Base-by-base conservation (phyloP, 2,113 vertebrate genomes). In the Myocastor coypus region DNA sequence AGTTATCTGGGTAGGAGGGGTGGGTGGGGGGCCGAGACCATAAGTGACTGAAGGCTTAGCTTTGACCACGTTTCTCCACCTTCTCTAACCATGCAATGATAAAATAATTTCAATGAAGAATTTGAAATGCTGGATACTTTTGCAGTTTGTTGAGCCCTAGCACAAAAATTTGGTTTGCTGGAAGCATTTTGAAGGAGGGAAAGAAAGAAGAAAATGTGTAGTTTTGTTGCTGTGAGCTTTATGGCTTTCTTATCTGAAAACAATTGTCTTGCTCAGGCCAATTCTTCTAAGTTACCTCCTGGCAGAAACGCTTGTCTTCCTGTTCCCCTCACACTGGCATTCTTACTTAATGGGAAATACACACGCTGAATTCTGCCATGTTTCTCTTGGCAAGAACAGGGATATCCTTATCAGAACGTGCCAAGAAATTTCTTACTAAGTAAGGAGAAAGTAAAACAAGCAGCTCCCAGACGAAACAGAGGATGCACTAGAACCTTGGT, bases 361-460 rank as follows among this genome's bases (percentile, higher is more conserved):
- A 94, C 83, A 64, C 82, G 94, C 92, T 1, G 96, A 94, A 97
- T 98, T 97, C 95, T 98, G 98, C 98, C 97, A 96, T 98, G 98
- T 98, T 98, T 98, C 98, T 98, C 89, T 98, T 99, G 98, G 98
- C 98, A 98, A 83, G 92, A 95, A 84, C 94, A 94, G 97, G 97
- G 94, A 97, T 98, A 96, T 97, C 98, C 97, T 97, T 98, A 97
- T 98, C 96, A 97, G 98, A 98, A 98, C 97, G 97, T 97, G 98
- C 98, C 98, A 98, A 98, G 96, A 96, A 93, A 98, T 98, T 98
- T 98, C 98, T 98, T 98, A 97, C 97, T 84, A 95, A 98, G 96
- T 96, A 95, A 97, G 93, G 42, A 97, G 97, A 97, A 98, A 97
- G 97, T 87, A 97, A 98, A 98, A 96, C 97, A 98, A 98, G 97